These are phyloP conservation scores for Periplaneta americana DNA, from an alignment of 1,140 invertebrate genomes.

Conservation along the genomic window DNA sequence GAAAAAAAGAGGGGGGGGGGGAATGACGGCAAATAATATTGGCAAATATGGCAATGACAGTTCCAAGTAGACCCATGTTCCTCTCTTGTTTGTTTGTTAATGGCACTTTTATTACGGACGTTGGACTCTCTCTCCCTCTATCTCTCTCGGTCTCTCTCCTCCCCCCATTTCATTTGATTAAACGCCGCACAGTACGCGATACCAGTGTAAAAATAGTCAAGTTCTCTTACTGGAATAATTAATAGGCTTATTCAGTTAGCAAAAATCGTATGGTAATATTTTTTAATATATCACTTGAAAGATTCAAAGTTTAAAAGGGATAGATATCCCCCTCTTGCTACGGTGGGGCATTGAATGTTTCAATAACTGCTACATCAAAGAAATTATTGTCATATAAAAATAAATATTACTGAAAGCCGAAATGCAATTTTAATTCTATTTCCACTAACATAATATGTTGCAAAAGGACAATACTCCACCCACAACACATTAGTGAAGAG, in stretches of 20 bases:
- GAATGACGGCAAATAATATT: background rate
- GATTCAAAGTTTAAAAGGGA: background rate
- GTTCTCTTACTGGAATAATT: background rate
- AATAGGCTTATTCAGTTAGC: background rate
- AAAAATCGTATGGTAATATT: background rate
- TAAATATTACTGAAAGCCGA: background rate
- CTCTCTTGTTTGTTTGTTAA: background rate
- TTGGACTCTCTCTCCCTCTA: background rate
- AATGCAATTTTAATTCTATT: too few species aligned
- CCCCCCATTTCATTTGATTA: background rate
- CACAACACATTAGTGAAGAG: too few species aligned
- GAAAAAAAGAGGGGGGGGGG: background rate
- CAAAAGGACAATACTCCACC: too few species aligned
- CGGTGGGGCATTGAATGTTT: background rate
- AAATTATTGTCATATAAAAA: background rate
- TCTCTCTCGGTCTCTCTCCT: too few species aligned
- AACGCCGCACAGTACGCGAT: background rate
- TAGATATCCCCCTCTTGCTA: background rate
- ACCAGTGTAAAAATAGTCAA: background rate
- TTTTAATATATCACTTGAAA: background rate
- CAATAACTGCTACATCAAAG: background rate
- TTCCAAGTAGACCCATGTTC: background rate
- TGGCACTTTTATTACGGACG: background rate
- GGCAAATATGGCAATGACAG: background rate
- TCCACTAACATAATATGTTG: too few species aligned